Evolutionary conservation across 2,113 vertebrate species (phyloP), one percentile per base, ranked within the genome.

Genomic region (Ammodytes marinus): DNA sequence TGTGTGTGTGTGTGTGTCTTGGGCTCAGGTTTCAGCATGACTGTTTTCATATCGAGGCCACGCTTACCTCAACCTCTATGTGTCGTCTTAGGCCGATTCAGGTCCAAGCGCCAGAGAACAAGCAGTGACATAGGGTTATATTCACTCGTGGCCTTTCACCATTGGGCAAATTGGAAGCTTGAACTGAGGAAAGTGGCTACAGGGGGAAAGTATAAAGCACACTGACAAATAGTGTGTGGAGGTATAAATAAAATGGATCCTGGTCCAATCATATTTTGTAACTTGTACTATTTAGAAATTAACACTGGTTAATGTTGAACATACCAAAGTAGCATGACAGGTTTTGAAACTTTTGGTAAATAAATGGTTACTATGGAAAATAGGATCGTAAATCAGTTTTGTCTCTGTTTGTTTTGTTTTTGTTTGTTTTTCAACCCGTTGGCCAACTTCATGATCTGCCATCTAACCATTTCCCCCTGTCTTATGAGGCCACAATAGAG

Each of bases 21-120:
- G 82, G 84, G 92, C 89, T 96, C 93, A 66, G 77, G 93, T 96
- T 96, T 93, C 95, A 91, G 90, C 80, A 68, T n/a, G 61, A 74
- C 89, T 95, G 94, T 95, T 95, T 93, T 95, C 90, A 89, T 95
- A 95, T 89, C 83, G 77, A 92, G 92, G 88, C 88, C 87, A 85
- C 88, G 69, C 86, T 91, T 39, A 84, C 91, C 88, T 91, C 92
- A 91, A 83, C 77, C 77, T 92, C 93, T 83, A 50, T 89, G 64
- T 69, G 88, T 67, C 84, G 83, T 83, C 86, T 89, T 89, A 83
- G 82, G 77, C 66, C 77, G 58, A 87, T 87, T 86, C 88, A 85
- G 70, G 39, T 42, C 77, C 69, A n/a, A 82, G 77, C 66, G 79
- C 67, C 83, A 70, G 79, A 19, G 86, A 87, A 82, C 75, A 81